Base-by-base conservation (phyloP, 2,113 vertebrate species). In the Cyprinodon tularosa region DNA sequence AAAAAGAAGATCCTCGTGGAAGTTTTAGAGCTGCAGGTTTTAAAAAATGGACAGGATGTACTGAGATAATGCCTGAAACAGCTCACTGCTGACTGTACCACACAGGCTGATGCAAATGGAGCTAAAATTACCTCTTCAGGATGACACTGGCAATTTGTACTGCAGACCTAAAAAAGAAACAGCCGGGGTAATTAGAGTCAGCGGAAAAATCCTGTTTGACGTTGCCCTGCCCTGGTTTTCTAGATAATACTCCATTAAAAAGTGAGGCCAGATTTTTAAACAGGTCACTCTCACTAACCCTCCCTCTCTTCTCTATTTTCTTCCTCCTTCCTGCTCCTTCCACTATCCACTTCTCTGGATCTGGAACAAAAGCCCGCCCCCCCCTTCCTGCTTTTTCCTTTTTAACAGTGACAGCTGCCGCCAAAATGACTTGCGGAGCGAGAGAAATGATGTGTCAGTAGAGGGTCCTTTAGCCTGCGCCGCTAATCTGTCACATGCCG, bases 401-500 rank as follows among this genome's bases (percentile, higher is more conserved):
- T 94, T 94, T 93, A 94, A 93, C 90, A 94, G 93, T 95, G 94
- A 94, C 94, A 95, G 94, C 94, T 95, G 94, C 93, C 85, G 92
- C 68, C 72, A 93, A 94, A 94, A 91, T 92, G 93, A 92, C 92
- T 94, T 91, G 91, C 90, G 71, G 93, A 94, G 94, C 80, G 94
- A 95, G 94, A 95, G 94, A 90, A 94, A 95, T 94, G 93, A 93
- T 87, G 93, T 95, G 94, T 95, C 94, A 95, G 94, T 92, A 92
- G 94, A 95, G 95, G 94, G 94, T 95, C 94, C 94, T 95, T 94
- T 94, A 94, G 93, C 93, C 88, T 76, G 92, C 71, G 53, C 90
- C 78, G 91, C 94, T 95, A 94, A 95, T 95, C 94, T 94, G 94
- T 95, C 94, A 95, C 94, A 92, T 86, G 86, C 90, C 88, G 93